Conservation (phyloP, 2,797 vertebrate species). For the Bradypodion pumilum region DNA sequence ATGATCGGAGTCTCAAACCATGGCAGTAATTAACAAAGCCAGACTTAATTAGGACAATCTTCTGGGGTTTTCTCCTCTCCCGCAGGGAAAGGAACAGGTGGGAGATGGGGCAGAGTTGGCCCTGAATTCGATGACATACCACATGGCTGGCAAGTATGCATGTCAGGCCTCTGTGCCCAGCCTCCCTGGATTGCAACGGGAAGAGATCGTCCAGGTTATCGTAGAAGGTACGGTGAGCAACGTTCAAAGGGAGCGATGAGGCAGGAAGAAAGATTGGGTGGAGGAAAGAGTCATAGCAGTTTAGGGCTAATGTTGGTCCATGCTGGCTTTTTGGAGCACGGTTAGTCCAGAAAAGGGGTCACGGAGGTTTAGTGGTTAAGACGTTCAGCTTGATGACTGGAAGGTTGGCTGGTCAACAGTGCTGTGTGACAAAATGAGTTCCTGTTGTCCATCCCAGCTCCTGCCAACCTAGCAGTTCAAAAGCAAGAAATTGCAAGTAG, state of each 20-base stretch:
- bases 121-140: conserved; percentile 67
- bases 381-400: too few species aligned
- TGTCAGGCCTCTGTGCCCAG: conserved; percentile 80
- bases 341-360: too few species aligned
- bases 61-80: neutral
- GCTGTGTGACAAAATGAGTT: too few species aligned
- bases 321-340: too few species aligned
- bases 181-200: conserved; percentile 77
- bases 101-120: conserved; percentile 69
- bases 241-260: fast-evolving
- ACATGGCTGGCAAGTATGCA: conserved; percentile 77
- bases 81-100: conserved; percentile 76
- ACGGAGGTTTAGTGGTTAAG: too few species aligned
- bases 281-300: neutral
- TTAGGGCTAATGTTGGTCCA: too few species aligned
- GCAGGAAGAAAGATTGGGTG: neutral
- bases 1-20: too few species aligned
- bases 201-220: conserved; percentile 72
- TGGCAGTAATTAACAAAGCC: neutral
- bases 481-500: too few species aligned
- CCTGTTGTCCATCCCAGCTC: too few species aligned
- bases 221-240: conserved; percentile 77
- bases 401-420: too few species aligned
- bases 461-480: too few species aligned
- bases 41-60: too few species aligned